Evolutionary conservation across 2,113 vertebrate species (phyloP).

Genomic region (Leptobrachium leishanense): DNA sequence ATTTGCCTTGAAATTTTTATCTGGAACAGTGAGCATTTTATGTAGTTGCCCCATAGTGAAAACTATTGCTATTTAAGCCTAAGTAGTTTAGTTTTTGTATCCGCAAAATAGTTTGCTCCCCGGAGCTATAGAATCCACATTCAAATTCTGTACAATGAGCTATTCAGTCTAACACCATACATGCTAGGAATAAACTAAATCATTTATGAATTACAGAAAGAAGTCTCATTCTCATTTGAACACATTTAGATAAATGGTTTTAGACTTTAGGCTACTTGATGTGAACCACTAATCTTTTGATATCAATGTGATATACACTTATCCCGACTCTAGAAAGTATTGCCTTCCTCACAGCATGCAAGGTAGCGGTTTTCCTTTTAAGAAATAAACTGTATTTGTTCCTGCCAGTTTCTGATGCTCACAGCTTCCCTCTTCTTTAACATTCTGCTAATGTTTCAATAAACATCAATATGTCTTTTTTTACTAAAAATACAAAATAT

Average conservation of each 20-base stretch:
- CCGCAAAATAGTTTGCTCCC: slow-evolving; percentile 39
- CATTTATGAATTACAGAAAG: slow-evolving; percentile 45
- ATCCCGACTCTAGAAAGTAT: slow-evolving; percentile 35
- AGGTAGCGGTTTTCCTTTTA: slow-evolving; percentile 20
- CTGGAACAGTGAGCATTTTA: slow-evolving; percentile 1
- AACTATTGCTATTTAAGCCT: slow-evolving; percentile 25
- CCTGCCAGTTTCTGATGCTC: slow-evolving; percentile 14
- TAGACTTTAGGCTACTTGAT: slow-evolving; percentile 48
- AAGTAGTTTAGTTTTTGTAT: slow-evolving; percentile 18
- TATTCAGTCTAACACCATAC: slow-evolving; percentile 35
- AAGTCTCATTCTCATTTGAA: slow-evolving; percentile 23
- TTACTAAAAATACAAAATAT: neutral
- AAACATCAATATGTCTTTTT: neutral
- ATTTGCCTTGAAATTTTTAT: neutral
- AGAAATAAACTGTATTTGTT: slow-evolving; percentile 34
- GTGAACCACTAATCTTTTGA: slow-evolving; percentile 46
- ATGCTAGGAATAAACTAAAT: slow-evolving; percentile 44
- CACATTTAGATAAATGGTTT: slow-evolving; percentile 50
- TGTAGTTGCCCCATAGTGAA: slow-evolving; percentile 11
- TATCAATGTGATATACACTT: slow-evolving; percentile 43
- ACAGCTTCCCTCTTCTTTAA: slow-evolving; percentile 2
- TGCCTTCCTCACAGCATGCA: slow-evolving; percentile 40
- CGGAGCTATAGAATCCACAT: slow-evolving; percentile 34
- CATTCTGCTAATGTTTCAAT: slow-evolving; percentile 1
- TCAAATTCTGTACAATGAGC: slow-evolving; percentile 40